Conservation (phyloP, 1,140 invertebrate genomes). For the Drosophila lini region DNA sequence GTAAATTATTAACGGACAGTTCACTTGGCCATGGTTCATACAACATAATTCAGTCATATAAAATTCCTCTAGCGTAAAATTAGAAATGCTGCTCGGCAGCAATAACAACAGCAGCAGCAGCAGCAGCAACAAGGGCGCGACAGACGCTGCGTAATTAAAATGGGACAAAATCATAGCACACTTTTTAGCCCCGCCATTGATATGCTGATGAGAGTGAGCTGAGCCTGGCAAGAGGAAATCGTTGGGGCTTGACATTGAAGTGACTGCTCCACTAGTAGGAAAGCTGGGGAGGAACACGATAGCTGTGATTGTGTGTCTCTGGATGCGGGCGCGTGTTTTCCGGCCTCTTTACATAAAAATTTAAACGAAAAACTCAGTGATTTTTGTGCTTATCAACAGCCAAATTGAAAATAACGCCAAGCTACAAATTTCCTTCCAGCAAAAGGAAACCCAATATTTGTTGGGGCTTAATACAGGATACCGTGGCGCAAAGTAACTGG, state of each 20-base stretch:
- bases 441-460: conserved; percentile 50
- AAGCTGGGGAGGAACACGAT: conserved; percentile 10
- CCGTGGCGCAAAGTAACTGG: conserved; percentile 6
- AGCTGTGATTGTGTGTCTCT: conserved; percentile 3
- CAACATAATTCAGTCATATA: conserved; percentile 82
- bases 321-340: conserved; percentile 7
- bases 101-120: conserved; percentile 32
- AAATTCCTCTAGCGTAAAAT: conserved; percentile 81
- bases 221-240: conserved; percentile 14
- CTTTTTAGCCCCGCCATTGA: conserved; percentile 65
- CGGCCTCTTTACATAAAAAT: conserved; percentile 72
- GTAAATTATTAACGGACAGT: conserved; percentile 67
- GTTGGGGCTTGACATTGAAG: conserved; percentile 74
- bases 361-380: conserved; percentile 73
- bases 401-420: conserved; percentile 70
- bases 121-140: conserved; percentile 36
- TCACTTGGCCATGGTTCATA: conserved; percentile 65
- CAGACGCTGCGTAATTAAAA: conserved; percentile 76
- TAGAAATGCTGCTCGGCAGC: conserved; percentile 71
- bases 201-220: conserved; percentile 68
- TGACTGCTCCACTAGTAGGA: conserved; percentile 64
- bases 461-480: conserved; percentile 22
- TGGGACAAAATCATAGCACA: conserved; percentile 63
- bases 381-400: conserved; percentile 76
- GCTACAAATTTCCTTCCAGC: conserved; percentile 35